Evolutionary conservation across 2,113 vertebrate genomes (phyloP).

Genomic region (Ceyx melanurus): DNA sequence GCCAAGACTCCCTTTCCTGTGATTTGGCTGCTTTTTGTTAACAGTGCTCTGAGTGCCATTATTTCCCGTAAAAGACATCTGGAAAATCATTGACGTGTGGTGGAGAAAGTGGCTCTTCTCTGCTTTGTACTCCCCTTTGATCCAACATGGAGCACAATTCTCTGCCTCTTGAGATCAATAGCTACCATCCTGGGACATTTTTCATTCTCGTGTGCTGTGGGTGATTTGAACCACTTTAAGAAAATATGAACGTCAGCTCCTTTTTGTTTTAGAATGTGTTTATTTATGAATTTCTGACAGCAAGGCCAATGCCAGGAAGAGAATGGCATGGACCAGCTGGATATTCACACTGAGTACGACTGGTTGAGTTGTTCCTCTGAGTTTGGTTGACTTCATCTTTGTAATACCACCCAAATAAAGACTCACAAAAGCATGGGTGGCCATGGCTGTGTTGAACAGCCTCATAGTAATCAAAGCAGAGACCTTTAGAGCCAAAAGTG

Average conservation of each 20-base stretch:
- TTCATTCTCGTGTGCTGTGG: not conserved
- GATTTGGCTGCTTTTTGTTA: constrained; percentile 64
- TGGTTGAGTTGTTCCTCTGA: not conserved
- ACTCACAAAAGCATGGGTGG: not conserved
- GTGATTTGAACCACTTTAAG: constrained; percentile 40
- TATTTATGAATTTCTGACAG: constrained; percentile 58
- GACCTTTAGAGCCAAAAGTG: not conserved
- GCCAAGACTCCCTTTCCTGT: constrained; percentile 40
- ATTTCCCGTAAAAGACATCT: constrained; percentile 53
- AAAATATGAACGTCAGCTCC: not conserved
- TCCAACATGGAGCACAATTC: constrained; percentile 51
- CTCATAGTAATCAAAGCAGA: not conserved
- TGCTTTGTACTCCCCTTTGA: constrained; percentile 55
- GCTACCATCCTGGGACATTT: constrained; percentile 26
- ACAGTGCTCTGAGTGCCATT: constrained; percentile 41
- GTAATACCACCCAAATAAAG: not conserved
- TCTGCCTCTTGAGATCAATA: constrained; percentile 56
- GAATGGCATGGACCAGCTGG: constrained; percentile 46
- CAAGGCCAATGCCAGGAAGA: not conserved
- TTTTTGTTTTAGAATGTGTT: constrained; percentile 18
- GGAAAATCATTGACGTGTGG: constrained; percentile 5
- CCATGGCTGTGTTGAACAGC: not conserved
- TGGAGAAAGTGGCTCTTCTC: constrained; percentile 60
- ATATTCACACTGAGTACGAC: not conserved
- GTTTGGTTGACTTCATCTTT: not conserved